phyloP scores from a whole-genome alignment of 2,797 vertebrate genomes.

The Leptatherina wallacei region DNA sequence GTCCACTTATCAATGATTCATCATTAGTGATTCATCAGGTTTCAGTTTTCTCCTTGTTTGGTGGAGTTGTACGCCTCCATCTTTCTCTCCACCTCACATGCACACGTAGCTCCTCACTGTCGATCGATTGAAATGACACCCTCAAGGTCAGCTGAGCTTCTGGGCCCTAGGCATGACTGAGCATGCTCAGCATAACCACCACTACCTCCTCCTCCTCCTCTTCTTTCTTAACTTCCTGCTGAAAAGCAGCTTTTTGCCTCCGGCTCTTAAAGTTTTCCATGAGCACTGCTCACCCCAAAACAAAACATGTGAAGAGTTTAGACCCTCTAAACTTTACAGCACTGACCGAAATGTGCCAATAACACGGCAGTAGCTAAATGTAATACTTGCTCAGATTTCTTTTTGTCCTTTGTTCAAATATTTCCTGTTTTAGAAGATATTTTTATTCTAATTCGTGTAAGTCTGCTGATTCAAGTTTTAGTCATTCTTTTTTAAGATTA shows the following conservation, averaged over 20 bases:
- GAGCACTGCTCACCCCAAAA: slow-evolving; percentile 23
- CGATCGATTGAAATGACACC: slow-evolving; percentile 86
- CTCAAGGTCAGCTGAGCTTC: slow-evolving; percentile 90
- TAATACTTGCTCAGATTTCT: no score
- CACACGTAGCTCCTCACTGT: slow-evolving; percentile 52
- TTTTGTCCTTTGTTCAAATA: no score
- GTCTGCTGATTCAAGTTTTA: no score
- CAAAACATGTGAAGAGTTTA: slow-evolving; percentile 13
- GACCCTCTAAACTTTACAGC: no score
- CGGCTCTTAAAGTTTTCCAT: slow-evolving; percentile 36
- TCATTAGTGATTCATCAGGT: slow-evolving; percentile 82
- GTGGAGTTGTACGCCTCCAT: slow-evolving; percentile 67
- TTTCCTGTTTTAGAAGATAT: no score
- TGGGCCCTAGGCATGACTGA: slow-evolving; percentile 48
- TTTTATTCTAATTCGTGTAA: no score
- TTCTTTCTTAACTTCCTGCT: slow-evolving; percentile 35
- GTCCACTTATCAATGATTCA: slow-evolving; percentile 93
- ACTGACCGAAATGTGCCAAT: no score
- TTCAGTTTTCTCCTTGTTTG: slow-evolving; percentile 88
- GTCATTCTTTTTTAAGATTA: no score
- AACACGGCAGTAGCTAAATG: no score
- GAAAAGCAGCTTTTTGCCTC: slow-evolving; percentile 38
- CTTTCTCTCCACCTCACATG: slow-evolving; percentile 28
- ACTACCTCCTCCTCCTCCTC: slow-evolving; percentile 15
- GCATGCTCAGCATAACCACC: slow-evolving; percentile 59